These are phyloP conservation scores for Tinamus major DNA, from an alignment of 2,797 vertebrate genomes.

Conservation along the genomic window DNA sequence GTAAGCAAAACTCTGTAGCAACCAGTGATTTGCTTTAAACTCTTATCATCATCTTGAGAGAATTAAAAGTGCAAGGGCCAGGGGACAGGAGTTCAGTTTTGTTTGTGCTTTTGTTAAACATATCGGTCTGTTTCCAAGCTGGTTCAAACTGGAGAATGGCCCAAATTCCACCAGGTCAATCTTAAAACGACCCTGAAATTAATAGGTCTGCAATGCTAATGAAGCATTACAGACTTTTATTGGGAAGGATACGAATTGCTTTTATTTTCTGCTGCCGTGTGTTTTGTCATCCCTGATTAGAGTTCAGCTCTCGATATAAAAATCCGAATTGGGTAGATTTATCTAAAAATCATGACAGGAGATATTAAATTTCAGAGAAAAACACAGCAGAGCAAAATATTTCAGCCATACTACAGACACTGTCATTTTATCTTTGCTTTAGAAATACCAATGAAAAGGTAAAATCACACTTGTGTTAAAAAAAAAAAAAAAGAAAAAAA, in stretches of 20 bases:
- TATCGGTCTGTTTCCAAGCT: neutral
- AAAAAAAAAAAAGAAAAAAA: neutral
- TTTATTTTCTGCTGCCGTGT: neutral
- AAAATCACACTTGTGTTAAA: neutral
- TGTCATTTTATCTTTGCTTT: neutral
- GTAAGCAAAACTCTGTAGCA: neutral
- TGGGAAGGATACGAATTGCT: neutral
- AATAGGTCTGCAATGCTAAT: conserved; percentile 21
- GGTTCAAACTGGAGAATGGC: conserved; percentile 23
- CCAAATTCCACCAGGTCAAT: neutral
- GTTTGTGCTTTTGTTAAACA: conserved; percentile 12
- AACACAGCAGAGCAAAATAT: neutral
- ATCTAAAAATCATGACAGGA: neutral
- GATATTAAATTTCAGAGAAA: neutral
- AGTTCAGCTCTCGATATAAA: neutral
- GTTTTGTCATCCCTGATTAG: neutral
- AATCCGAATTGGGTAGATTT: conserved; percentile 11
- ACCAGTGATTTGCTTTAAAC: neutral
- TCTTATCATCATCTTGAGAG: neutral
- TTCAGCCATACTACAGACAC: neutral
- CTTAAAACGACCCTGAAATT: conserved; percentile 44
- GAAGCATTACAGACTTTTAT: conserved; percentile 42
- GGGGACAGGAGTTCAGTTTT: neutral
- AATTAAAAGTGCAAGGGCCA: neutral
- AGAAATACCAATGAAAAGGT: conserved; percentile 25